Evolutionary conservation across 1,140 invertebrate species (phyloP).

Genomic region (Drosophila kanapiae): DNA sequence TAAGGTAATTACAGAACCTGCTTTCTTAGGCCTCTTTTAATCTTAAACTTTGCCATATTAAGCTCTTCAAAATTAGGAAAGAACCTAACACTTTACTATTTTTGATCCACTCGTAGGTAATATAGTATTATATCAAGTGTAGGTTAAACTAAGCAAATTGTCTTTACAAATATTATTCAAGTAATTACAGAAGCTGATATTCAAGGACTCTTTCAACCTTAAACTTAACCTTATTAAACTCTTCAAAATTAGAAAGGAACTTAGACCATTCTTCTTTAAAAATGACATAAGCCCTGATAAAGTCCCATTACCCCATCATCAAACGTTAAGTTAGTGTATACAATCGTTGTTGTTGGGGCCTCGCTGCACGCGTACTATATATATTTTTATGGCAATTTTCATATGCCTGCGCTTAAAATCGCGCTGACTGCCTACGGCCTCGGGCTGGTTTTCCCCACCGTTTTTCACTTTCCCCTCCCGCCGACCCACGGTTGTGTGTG

Average conservation of each 20-base stretch:
- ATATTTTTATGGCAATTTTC: constrained; percentile 77
- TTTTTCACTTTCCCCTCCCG: background rate
- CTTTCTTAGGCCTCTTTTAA: background rate
- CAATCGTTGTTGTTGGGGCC: constrained; percentile 15
- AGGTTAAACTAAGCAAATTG: no score
- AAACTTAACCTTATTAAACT: no score
- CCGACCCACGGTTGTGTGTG: constrained; percentile 4
- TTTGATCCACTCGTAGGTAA: background rate
- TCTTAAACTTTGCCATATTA: no score
- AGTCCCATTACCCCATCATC: background rate
- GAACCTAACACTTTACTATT: no score
- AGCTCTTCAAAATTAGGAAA: no score
- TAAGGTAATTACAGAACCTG: no score
- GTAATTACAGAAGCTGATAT: no score
- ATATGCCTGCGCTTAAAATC: constrained; percentile 72
- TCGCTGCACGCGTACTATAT: constrained; percentile 39
- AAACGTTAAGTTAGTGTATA: constrained; percentile 19
- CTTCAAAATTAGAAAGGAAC: background rate
- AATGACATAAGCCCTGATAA: background rate
- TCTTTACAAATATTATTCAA: no score
- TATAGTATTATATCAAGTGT: background rate
- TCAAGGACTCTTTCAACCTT: background rate
- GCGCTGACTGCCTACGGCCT: constrained; percentile 63
- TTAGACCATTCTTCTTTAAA: background rate
- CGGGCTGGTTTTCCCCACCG: constrained; percentile 20